Conservation (phyloP, 2,797 vertebrate species). For the Acanthurus leucopareius region DNA sequence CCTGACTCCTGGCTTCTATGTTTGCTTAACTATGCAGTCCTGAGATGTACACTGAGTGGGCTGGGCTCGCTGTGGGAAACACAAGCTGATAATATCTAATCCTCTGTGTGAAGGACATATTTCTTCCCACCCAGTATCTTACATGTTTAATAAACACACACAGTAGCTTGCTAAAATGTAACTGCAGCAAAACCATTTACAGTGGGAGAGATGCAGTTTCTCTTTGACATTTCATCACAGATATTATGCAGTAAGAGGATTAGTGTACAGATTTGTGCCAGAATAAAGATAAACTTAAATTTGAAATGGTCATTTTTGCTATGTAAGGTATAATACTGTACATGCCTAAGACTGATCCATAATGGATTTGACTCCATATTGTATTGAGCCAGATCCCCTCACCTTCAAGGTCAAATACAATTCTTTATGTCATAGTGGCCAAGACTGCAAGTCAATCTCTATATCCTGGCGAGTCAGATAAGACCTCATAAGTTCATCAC, state of each 20-base stretch:
- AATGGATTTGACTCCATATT: slow-evolving; percentile 26
- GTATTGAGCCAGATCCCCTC: slow-evolving; percentile 6
- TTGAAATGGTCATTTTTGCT: neutral
- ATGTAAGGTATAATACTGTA: neutral
- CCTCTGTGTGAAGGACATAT: slow-evolving; percentile 91
- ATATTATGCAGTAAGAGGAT: slow-evolving; percentile 26
- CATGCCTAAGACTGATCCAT: slow-evolving; percentile 7
- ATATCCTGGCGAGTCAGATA: slow-evolving; percentile 54
- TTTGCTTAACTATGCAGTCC: slow-evolving; percentile 74
- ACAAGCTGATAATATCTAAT: slow-evolving; percentile 87
- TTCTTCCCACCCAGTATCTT: slow-evolving; percentile 78
- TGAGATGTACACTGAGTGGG: slow-evolving; percentile 72
- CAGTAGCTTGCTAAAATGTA: slow-evolving; percentile 58
- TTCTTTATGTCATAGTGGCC: slow-evolving; percentile 31
- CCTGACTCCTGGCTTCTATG: slow-evolving; percentile 58
- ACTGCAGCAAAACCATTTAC: slow-evolving; percentile 54
- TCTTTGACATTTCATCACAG: slow-evolving; percentile 10
- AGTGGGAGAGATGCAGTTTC: slow-evolving; percentile 21
- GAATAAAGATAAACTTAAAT: slow-evolving; percentile 14
- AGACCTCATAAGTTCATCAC: slow-evolving; percentile 58
- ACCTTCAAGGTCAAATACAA: slow-evolving; percentile 60
- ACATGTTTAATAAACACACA: slow-evolving; percentile 65
- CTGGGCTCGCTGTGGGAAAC: slow-evolving; percentile 82
- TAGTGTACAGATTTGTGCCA: slow-evolving; percentile 15
- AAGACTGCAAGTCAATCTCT: slow-evolving; percentile 41